Base-by-base conservation (phyloP, 2,888 invertebrate species). In the Pocota personata region DNA sequence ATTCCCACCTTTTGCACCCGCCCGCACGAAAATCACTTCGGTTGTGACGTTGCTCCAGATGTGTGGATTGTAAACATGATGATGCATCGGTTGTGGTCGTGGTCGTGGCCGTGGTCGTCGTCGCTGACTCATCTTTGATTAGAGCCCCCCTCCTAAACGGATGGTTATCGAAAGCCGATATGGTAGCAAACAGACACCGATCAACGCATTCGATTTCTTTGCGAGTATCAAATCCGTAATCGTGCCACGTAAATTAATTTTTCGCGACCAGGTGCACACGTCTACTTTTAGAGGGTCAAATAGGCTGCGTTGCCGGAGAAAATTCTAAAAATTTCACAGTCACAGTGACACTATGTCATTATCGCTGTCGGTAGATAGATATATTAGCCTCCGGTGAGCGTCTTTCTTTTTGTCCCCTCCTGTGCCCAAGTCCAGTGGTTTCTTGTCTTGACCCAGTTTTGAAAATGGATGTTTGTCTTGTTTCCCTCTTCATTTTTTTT, bases 71-170 rank as follows among this genome's bases (percentile, higher is more conserved):
- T 76, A 82, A 57, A 40, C 69, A 67, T 46, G 80, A 77, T 86
- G 86, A 86, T 76, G 72, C 82, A 82, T 43, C 5, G 21, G 16
- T 80, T 50, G 50, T n/a, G 69, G 66, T 55, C 58, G 69, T 27
- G 16, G 67, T 35, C 37, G 37, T 16, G 69, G 64, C 46, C 58
- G 69, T 27, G n/a, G 67, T 35, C 37, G 37, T 57, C 12, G 43
- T 8, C 14, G 69, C 35, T 86, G 86, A 86, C 55, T 86, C 86
- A 86, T 72, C 82, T 14, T 58, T 67, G 76, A 82, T 82, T 77
- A 72, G 66, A 62, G 32, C 16, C 35, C 57, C 16, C 32, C 64
- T 64, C 32, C 64, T 64, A 76, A 72, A 55, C 19, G 78, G 72
- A 67, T 55, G 73, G 37, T 35, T 62, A 73, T 82, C 71, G 82